Base-by-base conservation (phyloP, 2,888 invertebrate genomes). In the Macaria notata region DNA sequence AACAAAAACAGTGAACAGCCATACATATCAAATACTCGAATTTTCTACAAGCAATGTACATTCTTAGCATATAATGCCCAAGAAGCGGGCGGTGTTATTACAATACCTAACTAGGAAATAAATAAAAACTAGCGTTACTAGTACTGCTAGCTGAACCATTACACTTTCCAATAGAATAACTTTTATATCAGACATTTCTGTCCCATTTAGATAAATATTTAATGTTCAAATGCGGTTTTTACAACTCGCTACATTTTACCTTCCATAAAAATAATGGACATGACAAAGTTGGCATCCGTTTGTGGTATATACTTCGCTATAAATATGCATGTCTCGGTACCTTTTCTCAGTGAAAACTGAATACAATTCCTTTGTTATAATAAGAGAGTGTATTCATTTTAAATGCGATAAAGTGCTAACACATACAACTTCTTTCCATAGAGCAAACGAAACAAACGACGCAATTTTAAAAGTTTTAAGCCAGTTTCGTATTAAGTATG, bases 401-500 rank as follows among this genome's bases (percentile, higher is more conserved):
- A 45, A 47, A 6, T 56, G 44, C 46, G 54, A 54, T 48, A 57
- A 29, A 41, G 51, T 38, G 33, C 43, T 42, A 50, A 50, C 19
- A 2, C 42, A 54, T 41, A 61, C 31, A 39, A 63, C n/a, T 67
- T 67, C 58, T 69, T n/a, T 4, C 9, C 43, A 42, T 48, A 31
- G 39, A 52, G 4, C 62, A 63, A 68, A 67, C 68, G 63, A 64
- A 70, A 41, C 62, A 68, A 69, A 62, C 70, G 70, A 69, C 70
- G 74, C 72, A 72, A 72, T 74, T 38, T 19, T 19, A 19, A 36
- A 36, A 36, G 33, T 36, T 73, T 69, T 61, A 75, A 81, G 80
- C 79, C 78, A 73, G 79, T 78, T 78, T 65, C 49, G 56, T 66
- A 72, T 75, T 73, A 75, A 74, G 71, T 73, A 75, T 76, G 73